Base-by-base conservation (phyloP, 2,113 vertebrate genomes). In the Syngnathoides biaculeatus region DNA sequence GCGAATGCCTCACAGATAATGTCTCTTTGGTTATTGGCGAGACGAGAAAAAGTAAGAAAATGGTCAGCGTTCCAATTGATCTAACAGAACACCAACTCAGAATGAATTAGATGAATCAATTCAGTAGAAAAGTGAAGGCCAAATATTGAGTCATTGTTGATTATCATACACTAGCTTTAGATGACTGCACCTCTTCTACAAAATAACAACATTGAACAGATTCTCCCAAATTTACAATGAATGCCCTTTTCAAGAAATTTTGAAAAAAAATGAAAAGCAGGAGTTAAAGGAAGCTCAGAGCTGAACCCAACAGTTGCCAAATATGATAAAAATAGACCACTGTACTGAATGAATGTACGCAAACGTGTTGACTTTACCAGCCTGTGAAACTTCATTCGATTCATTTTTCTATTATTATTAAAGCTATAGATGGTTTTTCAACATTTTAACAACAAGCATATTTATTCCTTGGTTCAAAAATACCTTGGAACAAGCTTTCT, bases 11-110 rank as follows among this genome's bases (percentile, higher is more conserved):
- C 14, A 30, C 30, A 38, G 57, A 59, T 59, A 59, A 39, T 38
- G 17, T 39, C 19, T 39, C 17, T 39, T 39, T 39, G 61, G 61
- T 68, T 68, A 75, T 69, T 60, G 57, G 63, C n/a, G 62, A 70
- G 47, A 70, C 67, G 61, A 80, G 42, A 71, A 67, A 77, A 80
- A 50, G 62, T 67, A 68, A 69, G 43, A 63, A 71, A 74, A 75
- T 67, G 72, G 9, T 43, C 56, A 47, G 76, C 17, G 67, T 56
- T 64, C 45, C 67, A 53, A 26, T 68, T 24, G 76, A 83, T 84
- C 80, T 74, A 79, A 81, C 69, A 65, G 45, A 64, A 73, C 60
- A 39, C 26, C 12, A 13, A 14, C 22, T 10, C 5, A 22, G 24
- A 55, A 26, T 14, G 12, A 24, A 24, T 10, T 22, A n/a, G 4